Evolutionary conservation across 2,113 vertebrate species (phyloP).

Genomic region (Pterocles orientalis): DNA sequence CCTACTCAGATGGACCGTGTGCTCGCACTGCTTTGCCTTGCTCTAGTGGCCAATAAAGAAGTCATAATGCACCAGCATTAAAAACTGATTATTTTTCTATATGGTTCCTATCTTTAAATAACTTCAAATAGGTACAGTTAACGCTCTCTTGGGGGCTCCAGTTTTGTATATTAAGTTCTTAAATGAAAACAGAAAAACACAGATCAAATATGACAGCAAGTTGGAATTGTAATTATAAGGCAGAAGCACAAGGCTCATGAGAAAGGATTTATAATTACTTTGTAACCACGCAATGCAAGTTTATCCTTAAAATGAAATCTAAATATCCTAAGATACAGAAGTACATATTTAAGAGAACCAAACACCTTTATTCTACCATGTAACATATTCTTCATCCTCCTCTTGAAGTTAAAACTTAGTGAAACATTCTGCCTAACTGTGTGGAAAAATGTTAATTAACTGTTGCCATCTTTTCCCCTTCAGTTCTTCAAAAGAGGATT

Average conservation of each 20-base stretch:
- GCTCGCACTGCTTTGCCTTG: not conserved
- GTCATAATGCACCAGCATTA: not conserved
- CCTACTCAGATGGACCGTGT: rapidly evolving
- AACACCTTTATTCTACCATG: not conserved
- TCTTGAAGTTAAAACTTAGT: not conserved
- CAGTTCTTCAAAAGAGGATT: not conserved
- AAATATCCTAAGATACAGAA: not conserved
- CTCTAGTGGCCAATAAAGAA: not conserved
- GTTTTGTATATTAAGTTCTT: not conserved
- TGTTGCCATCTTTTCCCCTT: not conserved
- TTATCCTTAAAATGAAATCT: not conserved
- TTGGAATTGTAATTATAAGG: not conserved
- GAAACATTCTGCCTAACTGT: not conserved
- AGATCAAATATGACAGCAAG: not conserved
- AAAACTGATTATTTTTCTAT: not conserved
- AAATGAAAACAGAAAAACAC: not conserved
- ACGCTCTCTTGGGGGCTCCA: not conserved
- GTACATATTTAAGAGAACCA: not conserved
- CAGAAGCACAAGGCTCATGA: not conserved
- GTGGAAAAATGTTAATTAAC: not conserved
- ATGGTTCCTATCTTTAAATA: not conserved
- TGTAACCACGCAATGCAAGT: not conserved
- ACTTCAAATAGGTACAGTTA: not conserved
- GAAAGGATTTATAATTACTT: not conserved
- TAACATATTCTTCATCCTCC: not conserved